These are phyloP conservation scores for Karalla daura DNA, from an alignment of 2,797 vertebrate species.

Conservation along the genomic window DNA sequence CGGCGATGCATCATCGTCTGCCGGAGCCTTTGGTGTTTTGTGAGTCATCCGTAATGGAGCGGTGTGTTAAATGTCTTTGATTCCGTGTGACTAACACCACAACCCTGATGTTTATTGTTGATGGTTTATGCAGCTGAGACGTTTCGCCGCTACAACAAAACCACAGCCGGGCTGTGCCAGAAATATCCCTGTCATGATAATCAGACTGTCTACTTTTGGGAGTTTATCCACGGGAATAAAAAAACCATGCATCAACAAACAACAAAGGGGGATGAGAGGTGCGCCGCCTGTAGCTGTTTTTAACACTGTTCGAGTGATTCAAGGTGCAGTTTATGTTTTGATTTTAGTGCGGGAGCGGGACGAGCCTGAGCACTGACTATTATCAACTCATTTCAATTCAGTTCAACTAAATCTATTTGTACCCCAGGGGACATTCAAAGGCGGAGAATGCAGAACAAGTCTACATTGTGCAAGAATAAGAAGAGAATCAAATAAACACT, in stretches of 20 bases:
- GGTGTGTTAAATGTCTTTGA: slow-evolving; percentile 42
- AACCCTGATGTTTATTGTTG: slow-evolving; percentile 44
- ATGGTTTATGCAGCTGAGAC: slow-evolving; percentile 35
- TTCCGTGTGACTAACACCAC: slow-evolving; percentile 9
- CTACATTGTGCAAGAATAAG: no score
- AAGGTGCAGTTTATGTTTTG: slow-evolving; percentile 10
- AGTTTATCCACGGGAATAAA: slow-evolving; percentile 41
- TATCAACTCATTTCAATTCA: background rate
- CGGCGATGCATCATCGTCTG: slow-evolving; percentile 20
- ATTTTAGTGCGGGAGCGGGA: slow-evolving; percentile 9
- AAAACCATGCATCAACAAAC: slow-evolving; percentile 37
- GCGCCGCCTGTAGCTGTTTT: slow-evolving; percentile 24
- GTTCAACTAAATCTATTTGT: background rate
- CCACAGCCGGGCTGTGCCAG: slow-evolving; percentile 37
- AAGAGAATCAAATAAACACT: no score
- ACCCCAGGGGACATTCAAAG: background rate
- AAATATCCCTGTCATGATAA: slow-evolving; percentile 63
- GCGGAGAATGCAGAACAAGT: background rate
- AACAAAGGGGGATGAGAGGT: slow-evolving; percentile 38
- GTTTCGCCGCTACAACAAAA: slow-evolving; percentile 27
- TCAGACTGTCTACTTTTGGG: slow-evolving; percentile 42
- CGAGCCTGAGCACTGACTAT: slow-evolving; percentile 16
- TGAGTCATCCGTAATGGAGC: slow-evolving; percentile 41
- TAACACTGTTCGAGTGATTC: slow-evolving; percentile 25
- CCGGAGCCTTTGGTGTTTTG: background rate